A percentile compares a stretch with the other conserved stretches of the same genome.
Conservation (phyloP, 2,888 invertebrate species). For the Nomada flava region DNA sequence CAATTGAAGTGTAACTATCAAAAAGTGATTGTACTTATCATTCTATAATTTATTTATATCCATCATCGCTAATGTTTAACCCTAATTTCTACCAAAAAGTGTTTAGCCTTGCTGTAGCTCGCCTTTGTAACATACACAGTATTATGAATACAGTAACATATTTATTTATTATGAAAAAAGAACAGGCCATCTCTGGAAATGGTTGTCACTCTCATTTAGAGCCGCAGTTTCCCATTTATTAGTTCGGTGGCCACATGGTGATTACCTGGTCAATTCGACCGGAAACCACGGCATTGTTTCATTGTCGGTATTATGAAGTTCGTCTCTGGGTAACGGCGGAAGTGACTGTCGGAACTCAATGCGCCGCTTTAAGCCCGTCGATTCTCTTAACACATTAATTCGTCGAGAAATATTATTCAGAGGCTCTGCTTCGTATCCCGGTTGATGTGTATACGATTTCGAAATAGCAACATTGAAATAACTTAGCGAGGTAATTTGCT, state of each 20-base stretch:
- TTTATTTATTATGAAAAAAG: background rate
- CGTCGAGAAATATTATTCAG: background rate
- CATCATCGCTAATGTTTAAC: too few species aligned
- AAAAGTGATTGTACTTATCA: too few species aligned
- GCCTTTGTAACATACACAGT: too few species aligned
- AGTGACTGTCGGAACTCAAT: constrained; percentile 17
- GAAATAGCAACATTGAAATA: background rate
- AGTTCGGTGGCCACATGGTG: background rate
- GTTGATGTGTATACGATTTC: background rate
- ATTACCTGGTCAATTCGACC: background rate
- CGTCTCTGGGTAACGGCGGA: background rate
- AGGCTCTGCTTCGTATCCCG: background rate
- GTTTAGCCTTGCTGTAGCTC: too few species aligned
- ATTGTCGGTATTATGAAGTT: constrained; percentile 17
- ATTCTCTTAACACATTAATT: constrained; percentile 18
- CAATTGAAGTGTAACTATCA: too few species aligned
- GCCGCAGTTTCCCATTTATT: constrained; percentile 23
- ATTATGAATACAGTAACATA: too few species aligned
- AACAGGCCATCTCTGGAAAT: constrained; percentile 1
- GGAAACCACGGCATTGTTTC: constrained; percentile 35
- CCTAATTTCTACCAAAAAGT: too few species aligned
- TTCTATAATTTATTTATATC: too few species aligned
- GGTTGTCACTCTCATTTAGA: constrained; percentile 3
- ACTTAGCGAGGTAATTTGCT: background rate
- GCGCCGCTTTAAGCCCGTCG: constrained; percentile 18